phyloP scores from a whole-genome alignment of 2,113 vertebrate genomes.

The Loxodonta africana region DNA sequence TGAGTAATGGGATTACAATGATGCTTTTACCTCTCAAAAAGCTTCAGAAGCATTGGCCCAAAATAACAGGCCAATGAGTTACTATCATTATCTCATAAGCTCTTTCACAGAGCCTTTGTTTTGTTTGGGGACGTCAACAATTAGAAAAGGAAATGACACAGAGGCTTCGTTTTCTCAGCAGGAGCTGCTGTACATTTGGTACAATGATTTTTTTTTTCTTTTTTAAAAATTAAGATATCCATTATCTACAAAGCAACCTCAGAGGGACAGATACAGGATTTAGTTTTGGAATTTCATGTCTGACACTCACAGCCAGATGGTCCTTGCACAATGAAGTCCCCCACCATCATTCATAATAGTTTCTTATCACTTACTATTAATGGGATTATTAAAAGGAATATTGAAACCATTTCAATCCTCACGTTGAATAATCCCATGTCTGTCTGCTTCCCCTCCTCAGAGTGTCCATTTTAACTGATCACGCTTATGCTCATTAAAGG shows the following conservation, averaged over 20 bases:
- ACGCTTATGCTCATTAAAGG: slow-evolving; percentile 4
- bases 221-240: slow-evolving; percentile 71
- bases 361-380: slow-evolving; percentile 72
- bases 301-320: slow-evolving; percentile 66
- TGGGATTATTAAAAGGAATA: slow-evolving; percentile 70
- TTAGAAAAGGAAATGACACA: slow-evolving; percentile 56
- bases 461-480: slow-evolving; percentile 8
- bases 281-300: slow-evolving; percentile 70
- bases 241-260: slow-evolving; percentile 69
- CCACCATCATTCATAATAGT: slow-evolving; percentile 50
- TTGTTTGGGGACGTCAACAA: slow-evolving; percentile 48
- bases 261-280: slow-evolving; percentile 78
- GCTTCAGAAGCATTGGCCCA: neutral
- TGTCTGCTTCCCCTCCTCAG: neutral
- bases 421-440: neutral
- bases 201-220: slow-evolving; percentile 55
- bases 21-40: slow-evolving; percentile 20
- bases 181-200: neutral
- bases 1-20: neutral
- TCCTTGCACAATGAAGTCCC: slow-evolving; percentile 60
- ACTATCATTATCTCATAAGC: neutral
- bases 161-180: slow-evolving; percentile 74
- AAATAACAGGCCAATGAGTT: neutral
- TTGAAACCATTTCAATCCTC: slow-evolving; percentile 3
- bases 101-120: neutral